These are phyloP conservation scores for Drosophila phalerata DNA, from an alignment of 2,888 invertebrate genomes.

Conservation along the genomic window DNA sequence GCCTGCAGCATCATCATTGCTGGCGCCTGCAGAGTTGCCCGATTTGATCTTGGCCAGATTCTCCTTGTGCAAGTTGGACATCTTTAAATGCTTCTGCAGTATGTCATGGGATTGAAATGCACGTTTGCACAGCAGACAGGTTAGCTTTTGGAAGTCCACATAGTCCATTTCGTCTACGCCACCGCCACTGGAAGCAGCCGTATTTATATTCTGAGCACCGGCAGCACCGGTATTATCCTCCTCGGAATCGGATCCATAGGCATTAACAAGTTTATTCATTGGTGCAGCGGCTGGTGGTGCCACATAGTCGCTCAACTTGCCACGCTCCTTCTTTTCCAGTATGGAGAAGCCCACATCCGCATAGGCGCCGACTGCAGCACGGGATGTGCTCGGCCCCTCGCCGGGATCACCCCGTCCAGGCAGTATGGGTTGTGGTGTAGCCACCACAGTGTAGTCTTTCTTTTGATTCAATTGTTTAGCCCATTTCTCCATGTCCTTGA, in stretches of 20 bases:
- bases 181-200: constrained; percentile 1
- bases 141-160: constrained; percentile 95
- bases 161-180: constrained; percentile 89
- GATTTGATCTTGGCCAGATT: constrained; percentile 87
- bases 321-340: constrained; percentile 90
- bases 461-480: constrained; percentile 98
- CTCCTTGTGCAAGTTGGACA: constrained; percentile 97
- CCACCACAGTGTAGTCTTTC: constrained; percentile 89
- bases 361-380: constrained; percentile 87
- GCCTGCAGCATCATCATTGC: constrained; percentile 33
- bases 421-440: constrained; percentile 83
- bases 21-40: constrained; percentile 22
- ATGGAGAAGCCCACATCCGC: constrained; percentile 98
- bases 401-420: constrained; percentile 62
- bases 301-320: constrained; percentile 82
- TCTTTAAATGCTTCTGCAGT: constrained; percentile 94
- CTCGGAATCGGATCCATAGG: constrained; percentile 90
- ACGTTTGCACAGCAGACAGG: constrained; percentile 97
- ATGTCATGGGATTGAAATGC: constrained; percentile 96
- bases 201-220: constrained; percentile 71
- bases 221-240: constrained; percentile 86
- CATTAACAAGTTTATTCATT: constrained; percentile 89
- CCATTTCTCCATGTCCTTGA: constrained; percentile 95
- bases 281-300: constrained; percentile 44
- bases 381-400: constrained; percentile 64